Evolutionary conservation across 2,113 vertebrate species (phyloP).

Genomic region (Phylloscopus trochilus): DNA sequence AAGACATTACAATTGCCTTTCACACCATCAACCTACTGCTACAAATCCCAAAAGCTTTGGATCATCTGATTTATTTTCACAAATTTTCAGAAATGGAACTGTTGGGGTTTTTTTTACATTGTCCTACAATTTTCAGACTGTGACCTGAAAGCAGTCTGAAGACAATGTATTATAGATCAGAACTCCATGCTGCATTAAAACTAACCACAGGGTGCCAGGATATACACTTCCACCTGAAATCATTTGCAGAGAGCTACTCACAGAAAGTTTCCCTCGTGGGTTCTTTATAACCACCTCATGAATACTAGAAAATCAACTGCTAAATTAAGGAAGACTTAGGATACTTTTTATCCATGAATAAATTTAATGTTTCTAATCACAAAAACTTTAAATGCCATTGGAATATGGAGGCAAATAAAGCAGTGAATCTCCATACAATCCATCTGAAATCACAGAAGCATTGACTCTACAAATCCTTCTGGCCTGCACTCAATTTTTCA

Average conservation of each 20-base stretch:
- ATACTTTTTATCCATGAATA: neutral
- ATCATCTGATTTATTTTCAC: neutral
- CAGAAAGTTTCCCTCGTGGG: neutral
- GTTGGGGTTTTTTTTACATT: neutral
- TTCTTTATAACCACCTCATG: neutral
- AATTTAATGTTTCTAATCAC: neutral
- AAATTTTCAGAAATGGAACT: neutral
- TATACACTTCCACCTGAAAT: neutral
- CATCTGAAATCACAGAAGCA: neutral
- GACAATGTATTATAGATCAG: neutral
- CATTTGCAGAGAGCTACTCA: neutral
- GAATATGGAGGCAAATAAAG: neutral
- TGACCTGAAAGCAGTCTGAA: neutral
- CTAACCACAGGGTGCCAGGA: neutral
- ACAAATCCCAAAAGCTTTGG: neutral
- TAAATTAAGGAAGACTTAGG: neutral
- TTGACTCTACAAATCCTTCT: neutral
- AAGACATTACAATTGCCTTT: neutral
- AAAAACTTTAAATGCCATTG: neutral
- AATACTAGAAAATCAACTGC: neutral
- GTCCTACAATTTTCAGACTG: neutral
- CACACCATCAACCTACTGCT: neutral
- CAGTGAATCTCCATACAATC: neutral
- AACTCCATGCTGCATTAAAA: neutral
- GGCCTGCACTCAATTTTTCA: neutral